Evolutionary conservation across 1,140 invertebrate genomes (phyloP).

Genomic region (Drosophila ironensis): DNA sequence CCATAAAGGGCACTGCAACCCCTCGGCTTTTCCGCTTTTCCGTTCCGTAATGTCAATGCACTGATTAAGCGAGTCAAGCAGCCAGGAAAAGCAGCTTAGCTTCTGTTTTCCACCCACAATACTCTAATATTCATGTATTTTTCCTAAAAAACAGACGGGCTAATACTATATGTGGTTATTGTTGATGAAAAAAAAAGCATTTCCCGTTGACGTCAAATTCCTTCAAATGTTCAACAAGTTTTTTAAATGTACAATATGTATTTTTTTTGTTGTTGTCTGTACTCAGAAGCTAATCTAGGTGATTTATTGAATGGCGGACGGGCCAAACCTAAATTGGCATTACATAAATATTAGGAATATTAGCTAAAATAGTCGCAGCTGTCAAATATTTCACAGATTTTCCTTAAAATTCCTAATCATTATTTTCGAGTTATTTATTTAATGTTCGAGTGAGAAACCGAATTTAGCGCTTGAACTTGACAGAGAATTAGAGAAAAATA

Average conservation of each 20-base stretch:
- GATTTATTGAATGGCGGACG: conserved; percentile 9
- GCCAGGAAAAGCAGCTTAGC: conserved; percentile 21
- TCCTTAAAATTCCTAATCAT: too few species aligned
- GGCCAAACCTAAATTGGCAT: not conserved
- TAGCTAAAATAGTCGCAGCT: not conserved
- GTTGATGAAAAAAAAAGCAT: too few species aligned
- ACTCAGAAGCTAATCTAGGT: conserved; percentile 7
- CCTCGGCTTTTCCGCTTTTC: not conserved
- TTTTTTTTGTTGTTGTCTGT: not conserved
- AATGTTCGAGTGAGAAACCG: too few species aligned
- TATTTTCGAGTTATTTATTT: too few species aligned
- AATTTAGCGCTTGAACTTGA: too few species aligned
- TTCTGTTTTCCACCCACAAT: too few species aligned
- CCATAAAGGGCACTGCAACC: not conserved
- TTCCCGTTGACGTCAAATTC: conserved; percentile 26
- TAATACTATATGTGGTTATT: not conserved
- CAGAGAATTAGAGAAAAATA: not conserved
- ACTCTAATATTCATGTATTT: too few species aligned
- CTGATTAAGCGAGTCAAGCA: conserved; percentile 5
- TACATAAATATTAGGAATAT: not conserved
- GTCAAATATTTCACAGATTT: too few species aligned
- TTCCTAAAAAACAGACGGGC: too few species aligned
- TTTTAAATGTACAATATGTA: too few species aligned
- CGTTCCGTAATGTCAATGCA: not conserved
- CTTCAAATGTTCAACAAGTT: not conserved